phyloP scores from a whole-genome alignment of 2,888 invertebrate species.

The Athalia rosae region DNA sequence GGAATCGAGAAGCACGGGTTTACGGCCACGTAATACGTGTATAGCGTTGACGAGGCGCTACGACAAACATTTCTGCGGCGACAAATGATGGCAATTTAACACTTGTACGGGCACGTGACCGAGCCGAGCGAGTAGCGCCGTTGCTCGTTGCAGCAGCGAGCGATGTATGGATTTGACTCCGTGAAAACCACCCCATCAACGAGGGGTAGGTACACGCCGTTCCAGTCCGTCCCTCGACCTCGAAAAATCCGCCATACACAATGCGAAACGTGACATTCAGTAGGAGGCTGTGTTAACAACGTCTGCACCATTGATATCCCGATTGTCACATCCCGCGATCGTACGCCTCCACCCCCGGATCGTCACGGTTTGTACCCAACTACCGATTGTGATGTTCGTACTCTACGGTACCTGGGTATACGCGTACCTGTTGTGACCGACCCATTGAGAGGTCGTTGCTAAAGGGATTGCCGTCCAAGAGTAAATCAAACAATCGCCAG shows the following conservation, averaged over 20 bases:
- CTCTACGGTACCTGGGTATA: too few relatives aligned
- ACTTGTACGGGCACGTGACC: slow-evolving; percentile 68
- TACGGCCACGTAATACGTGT: neutral
- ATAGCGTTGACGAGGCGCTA: slow-evolving; percentile 24
- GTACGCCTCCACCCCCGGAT: too few relatives aligned
- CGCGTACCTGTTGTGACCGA: too few relatives aligned
- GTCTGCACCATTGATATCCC: slow-evolving; percentile 54
- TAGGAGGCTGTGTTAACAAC: slow-evolving; percentile 54
- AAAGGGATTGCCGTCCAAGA: neutral
- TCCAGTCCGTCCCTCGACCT: slow-evolving; percentile 28
- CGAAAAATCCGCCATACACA: slow-evolving; percentile 37
- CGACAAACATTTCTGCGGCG: slow-evolving; percentile 49
- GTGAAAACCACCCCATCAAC: slow-evolving; percentile 40
- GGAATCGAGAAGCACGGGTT: neutral
- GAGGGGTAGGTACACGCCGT: neutral
- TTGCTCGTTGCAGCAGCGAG: neutral
- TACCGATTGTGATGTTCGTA: too few relatives aligned
- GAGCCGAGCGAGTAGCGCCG: slow-evolving; percentile 38
- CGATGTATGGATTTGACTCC: slow-evolving; percentile 20
- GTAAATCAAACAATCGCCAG: neutral
- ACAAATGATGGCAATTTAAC: slow-evolving; percentile 66
- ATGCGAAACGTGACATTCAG: slow-evolving; percentile 57
- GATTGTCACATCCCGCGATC: too few relatives aligned
- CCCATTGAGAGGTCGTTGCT: too few relatives aligned
- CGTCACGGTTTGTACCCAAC: too few relatives aligned